These are phyloP conservation scores for Aspiorhynchus laticeps DNA, from an alignment of 2,113 vertebrate genomes.

Conservation along the genomic window DNA sequence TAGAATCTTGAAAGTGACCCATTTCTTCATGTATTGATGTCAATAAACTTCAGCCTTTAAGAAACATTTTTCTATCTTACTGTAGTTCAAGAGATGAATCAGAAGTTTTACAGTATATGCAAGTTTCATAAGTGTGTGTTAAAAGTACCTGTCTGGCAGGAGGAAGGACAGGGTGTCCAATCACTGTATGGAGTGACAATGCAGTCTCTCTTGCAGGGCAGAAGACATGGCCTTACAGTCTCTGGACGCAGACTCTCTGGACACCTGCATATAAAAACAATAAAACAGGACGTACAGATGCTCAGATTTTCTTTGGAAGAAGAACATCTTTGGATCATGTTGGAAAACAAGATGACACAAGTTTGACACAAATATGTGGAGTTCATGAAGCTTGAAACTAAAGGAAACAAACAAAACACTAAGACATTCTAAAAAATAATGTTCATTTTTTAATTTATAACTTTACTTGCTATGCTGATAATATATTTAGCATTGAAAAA, in stretches of 20 bases:
- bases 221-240: slow-evolving; percentile 90
- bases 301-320: not conserved
- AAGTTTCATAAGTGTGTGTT: not conserved
- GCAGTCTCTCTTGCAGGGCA: slow-evolving; percentile 94
- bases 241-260: slow-evolving; percentile 95
- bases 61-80: not conserved
- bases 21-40: slow-evolving; percentile 15
- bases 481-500: too few species aligned
- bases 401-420: not conserved
- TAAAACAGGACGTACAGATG: slow-evolving; percentile 21
- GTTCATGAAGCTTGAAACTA: not conserved
- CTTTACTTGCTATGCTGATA: too few species aligned
- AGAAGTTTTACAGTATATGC: not conserved
- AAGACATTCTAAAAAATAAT: not conserved
- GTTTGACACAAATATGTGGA: not conserved
- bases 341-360: not conserved
- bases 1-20: slow-evolving; percentile 13
- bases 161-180: slow-evolving; percentile 87
- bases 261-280: slow-evolving; percentile 74
- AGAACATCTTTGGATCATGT: not conserved
- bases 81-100: not conserved
- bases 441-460: too few species aligned
- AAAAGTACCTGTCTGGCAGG: slow-evolving; percentile 86
- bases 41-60: not conserved
- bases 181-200: slow-evolving; percentile 91